Conservation (phyloP, 2,888 invertebrate species). For the Drosophila birchii region DNA sequence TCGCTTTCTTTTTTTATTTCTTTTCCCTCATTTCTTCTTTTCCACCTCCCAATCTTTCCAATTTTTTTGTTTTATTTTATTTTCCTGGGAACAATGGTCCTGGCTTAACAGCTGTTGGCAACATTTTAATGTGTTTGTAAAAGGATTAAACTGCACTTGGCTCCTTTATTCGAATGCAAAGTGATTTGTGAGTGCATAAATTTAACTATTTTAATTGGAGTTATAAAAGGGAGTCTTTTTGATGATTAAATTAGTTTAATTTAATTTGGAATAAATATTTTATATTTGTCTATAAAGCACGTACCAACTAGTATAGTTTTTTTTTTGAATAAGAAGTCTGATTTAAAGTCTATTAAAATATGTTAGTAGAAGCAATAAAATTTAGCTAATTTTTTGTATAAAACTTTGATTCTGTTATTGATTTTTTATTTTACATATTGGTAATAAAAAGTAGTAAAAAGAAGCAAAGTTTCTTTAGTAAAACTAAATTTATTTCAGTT, state of each 20-base stretch:
- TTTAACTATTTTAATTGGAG: background rate
- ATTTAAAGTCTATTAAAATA: too few species aligned
- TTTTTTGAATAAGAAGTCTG: too few species aligned
- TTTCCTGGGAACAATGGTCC: constrained; percentile 35
- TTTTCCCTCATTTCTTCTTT: constrained; percentile 4
- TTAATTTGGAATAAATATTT: background rate
- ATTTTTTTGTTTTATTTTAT: constrained; percentile 10
- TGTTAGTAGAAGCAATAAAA: background rate
- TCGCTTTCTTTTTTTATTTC: constrained; percentile 53
- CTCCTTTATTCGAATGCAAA: constrained; percentile 35
- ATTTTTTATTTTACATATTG: too few species aligned
- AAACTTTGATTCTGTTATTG: too few species aligned
- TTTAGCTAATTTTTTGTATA: background rate
- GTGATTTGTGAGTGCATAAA: constrained; percentile 17
- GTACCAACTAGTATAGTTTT: too few species aligned
- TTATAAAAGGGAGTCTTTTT: background rate
- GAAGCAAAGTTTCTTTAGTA: too few species aligned
- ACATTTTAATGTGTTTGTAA: constrained; percentile 53
- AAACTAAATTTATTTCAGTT: background rate
- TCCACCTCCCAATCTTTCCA: constrained; percentile 7
- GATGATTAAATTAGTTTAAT: background rate
- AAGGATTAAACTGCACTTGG: constrained; percentile 52
- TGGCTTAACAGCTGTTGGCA: constrained; percentile 46
- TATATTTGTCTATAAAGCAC: too few species aligned
- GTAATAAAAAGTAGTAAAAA: too few species aligned